Evolutionary conservation across 1,140 invertebrate species (phyloP).

Genomic region (Temnothorax longispinosus): DNA sequence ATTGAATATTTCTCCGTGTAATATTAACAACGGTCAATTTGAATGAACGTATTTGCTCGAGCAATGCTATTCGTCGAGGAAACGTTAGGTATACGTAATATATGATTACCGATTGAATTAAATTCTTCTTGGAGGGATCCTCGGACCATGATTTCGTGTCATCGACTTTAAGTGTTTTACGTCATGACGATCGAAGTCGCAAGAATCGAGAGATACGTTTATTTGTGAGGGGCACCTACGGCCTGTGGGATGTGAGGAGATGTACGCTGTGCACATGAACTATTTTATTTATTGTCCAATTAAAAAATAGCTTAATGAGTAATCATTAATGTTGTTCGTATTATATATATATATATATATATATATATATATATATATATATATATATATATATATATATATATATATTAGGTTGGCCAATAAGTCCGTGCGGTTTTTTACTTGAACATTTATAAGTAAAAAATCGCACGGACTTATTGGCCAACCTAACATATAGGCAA

Average conservation of each 20-base stretch:
- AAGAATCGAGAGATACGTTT: conserved; percentile 25
- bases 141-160: conserved; percentile 32
- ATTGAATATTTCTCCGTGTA: conserved; percentile 1
- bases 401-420: no score
- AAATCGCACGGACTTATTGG: no score
- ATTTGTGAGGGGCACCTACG: conserved; percentile 35
- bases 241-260: conserved; percentile 44
- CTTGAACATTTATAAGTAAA: no score
- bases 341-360: conserved; percentile 55
- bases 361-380: no score
- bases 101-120: not conserved
- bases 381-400: no score
- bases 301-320: conserved; percentile 78
- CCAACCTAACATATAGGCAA: conserved; percentile 14
- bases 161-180: conserved; percentile 34
- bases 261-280: conserved; percentile 70
- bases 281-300: conserved; percentile 83
- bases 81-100: not conserved
- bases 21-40: conserved; percentile 31
- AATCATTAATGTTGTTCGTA: conserved; percentile 82
- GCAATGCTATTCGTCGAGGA: not conserved
- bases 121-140: conserved; percentile 39
- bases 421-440: no score
- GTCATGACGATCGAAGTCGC: conserved; percentile 3
- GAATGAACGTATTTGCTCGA: conserved; percentile 36